Conservation (phyloP, 2,888 invertebrate genomes). For the Drosophila basisetae region DNA sequence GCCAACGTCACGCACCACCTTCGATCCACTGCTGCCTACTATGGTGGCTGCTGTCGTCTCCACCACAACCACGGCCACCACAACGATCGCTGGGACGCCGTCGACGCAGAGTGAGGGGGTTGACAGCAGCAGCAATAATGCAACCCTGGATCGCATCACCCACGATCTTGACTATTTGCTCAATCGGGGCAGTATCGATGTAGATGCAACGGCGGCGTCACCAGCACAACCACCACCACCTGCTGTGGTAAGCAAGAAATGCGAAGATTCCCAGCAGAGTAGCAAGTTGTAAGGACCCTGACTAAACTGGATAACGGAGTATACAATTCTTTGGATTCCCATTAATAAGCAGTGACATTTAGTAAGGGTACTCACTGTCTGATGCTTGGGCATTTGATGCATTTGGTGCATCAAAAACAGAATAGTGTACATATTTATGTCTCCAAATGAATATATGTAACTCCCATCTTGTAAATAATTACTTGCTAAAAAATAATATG, state of each 20-base stretch:
- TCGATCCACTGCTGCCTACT: conserved; percentile 82
- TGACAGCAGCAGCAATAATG: conserved; percentile 41
- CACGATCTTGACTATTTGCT: conserved; percentile 93
- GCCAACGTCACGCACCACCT: conserved; percentile 83
- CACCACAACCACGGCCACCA: conserved; percentile 55
- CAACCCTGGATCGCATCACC: conserved; percentile 92
- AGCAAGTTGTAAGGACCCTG: conserved; percentile 41
- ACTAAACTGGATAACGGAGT: conserved; percentile 6
- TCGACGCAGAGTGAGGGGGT: conserved; percentile 54
- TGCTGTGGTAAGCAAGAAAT: conserved; percentile 51
- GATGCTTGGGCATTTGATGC: background rate
- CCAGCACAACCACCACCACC: conserved; percentile 60
- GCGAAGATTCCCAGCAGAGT: conserved; percentile 46
- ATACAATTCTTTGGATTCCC: conserved; percentile 2
- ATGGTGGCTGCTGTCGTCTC: conserved; percentile 80
- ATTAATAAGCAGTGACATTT: conserved; percentile 7
- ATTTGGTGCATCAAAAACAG: background rate
- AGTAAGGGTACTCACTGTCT: conserved; percentile 8
- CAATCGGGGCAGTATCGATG: conserved; percentile 86
- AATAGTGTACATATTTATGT: conserved; percentile 30
- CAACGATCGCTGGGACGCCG: conserved; percentile 43
- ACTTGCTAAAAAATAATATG: background rate
- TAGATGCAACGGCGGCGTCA: conserved; percentile 56
- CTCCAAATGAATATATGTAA: background rate
- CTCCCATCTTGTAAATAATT: conserved; percentile 27